Evolutionary conservation across 2,113 vertebrate species (phyloP).

Genomic region (Hassar affinis): DNA sequence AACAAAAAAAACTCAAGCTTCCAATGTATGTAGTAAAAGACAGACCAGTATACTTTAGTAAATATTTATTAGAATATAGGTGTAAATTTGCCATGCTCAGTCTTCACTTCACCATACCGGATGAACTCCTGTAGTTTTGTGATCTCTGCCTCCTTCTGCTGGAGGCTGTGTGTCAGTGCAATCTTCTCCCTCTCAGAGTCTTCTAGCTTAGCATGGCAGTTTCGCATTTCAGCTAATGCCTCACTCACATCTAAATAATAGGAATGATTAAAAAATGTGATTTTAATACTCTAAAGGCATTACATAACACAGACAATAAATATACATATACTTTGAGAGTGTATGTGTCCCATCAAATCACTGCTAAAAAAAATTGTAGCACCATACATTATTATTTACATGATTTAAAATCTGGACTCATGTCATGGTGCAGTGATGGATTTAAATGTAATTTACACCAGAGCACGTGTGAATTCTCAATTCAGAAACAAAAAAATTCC

Average conservation of each 20-base stretch:
- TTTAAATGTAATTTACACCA: not conserved
- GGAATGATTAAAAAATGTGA: not conserved
- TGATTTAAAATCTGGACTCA: not conserved
- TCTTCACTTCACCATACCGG: slow-evolving; percentile 66
- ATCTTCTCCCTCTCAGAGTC: slow-evolving; percentile 77
- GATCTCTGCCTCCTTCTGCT: slow-evolving; percentile 81
- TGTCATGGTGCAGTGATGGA: not conserved
- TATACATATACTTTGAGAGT: not conserved
- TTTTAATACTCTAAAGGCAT: not conserved
- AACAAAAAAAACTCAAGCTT: not conserved
- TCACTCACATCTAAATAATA: slow-evolving; percentile 54
- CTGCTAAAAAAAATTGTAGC: not conserved
- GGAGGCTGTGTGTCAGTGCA: slow-evolving; percentile 74
- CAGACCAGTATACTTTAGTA: not conserved
- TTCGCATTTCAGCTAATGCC: slow-evolving; percentile 71
- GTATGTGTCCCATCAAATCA: not conserved
- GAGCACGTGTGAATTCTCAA: not conserved
- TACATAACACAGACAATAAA: not conserved
- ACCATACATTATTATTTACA: not conserved
- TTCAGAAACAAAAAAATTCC: not conserved
- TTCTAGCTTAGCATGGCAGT: slow-evolving; percentile 73
- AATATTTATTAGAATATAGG: not conserved
- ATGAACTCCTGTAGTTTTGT: slow-evolving; percentile 73
- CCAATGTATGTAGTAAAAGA: not conserved
- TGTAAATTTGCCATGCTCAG: not conserved